Base-by-base conservation (phyloP, 2,888 invertebrate genomes). In the Tachystola acroxantha region DNA sequence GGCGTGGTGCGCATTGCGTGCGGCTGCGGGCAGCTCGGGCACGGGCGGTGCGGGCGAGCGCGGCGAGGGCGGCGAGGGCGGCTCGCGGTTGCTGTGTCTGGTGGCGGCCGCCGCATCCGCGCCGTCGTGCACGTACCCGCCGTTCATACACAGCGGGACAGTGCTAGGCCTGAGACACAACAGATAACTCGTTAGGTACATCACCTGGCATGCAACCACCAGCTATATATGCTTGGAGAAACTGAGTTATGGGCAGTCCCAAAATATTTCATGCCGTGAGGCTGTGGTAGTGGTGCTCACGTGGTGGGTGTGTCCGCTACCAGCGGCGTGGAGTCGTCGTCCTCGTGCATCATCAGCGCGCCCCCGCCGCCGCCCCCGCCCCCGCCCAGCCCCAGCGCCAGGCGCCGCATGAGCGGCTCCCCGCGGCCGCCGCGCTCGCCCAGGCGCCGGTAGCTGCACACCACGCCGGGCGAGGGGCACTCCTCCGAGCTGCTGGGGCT, bases 61-160 rank as follows among this genome's bases (percentile, higher is more conserved):
- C n/a, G n/a, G 13, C 69, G 43, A 0, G 66, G 46, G 35, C 14
- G 24, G 35, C 10, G 29, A 10, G 36, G 31, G 34, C 39, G 39
- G 44, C 32, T 73, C 76, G 12, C 80, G 67, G 51, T 76, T 77
- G 49, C 74, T 73, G 46, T 75, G 81, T 1, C 84, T 57, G 10
- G 79, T 74, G 13, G 80, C 65, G 20, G 76, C 73, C 48, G 81
- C 84, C 1, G 80, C 80, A 57, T 94, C 94, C 42, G 92, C 91
- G 25, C 92, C 93, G 74, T 94, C 94, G 80, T 94, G 94, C 56
- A 94, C 92, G 82, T 94, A 94, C 34, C 93, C 93, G 34, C 92
- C 93, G 48, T 92, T 93, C 46, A 92, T 88, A 39, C 93, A 92
- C 43, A 93, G 88, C 9, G 90, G 92, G 40, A 91, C 89, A 54